phyloP scores from a whole-genome alignment of 2,888 invertebrate species.

The Diarsia dahlii region DNA sequence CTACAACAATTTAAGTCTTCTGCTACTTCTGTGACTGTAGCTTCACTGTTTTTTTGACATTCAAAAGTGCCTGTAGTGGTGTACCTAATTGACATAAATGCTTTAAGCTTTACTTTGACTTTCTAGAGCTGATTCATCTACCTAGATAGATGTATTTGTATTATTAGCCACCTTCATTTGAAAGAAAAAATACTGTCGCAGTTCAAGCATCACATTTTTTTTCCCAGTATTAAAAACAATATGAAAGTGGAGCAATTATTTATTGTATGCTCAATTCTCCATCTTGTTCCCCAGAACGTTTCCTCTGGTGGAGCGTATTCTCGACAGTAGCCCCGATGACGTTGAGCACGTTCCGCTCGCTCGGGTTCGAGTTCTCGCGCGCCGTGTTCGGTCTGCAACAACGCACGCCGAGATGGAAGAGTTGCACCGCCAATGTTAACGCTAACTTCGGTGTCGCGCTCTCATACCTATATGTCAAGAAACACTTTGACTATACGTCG shows the following conservation, averaged over 20 bases:
- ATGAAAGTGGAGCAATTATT: too few relatives aligned
- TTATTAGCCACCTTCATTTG: neutral
- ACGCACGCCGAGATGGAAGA: constrained; percentile 92
- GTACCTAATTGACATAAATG: too few relatives aligned
- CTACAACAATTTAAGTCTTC: neutral
- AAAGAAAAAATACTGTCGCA: neutral
- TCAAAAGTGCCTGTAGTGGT: too few relatives aligned
- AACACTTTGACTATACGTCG: constrained; percentile 91
- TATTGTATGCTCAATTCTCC: too few relatives aligned
- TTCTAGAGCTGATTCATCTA: too few relatives aligned
- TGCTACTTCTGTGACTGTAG: neutral
- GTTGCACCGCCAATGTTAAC: constrained; percentile 92
- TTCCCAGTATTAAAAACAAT: too few relatives aligned
- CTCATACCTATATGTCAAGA: constrained; percentile 92
- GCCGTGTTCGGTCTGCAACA: constrained; percentile 92
- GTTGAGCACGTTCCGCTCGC: constrained; percentile 89
- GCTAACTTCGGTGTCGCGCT: constrained; percentile 92
- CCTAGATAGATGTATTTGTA: too few relatives aligned
- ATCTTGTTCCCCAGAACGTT: constrained; percentile 89
- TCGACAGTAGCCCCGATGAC: constrained; percentile 92
- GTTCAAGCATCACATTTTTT: neutral
- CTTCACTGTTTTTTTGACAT: too few relatives aligned
- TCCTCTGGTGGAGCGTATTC: constrained; percentile 93
- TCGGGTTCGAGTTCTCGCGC: constrained; percentile 92
- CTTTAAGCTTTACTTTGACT: too few relatives aligned